These are phyloP conservation scores for Crotophaga sulcirostris DNA, from an alignment of 2,113 vertebrate species.

Conservation along the genomic window DNA sequence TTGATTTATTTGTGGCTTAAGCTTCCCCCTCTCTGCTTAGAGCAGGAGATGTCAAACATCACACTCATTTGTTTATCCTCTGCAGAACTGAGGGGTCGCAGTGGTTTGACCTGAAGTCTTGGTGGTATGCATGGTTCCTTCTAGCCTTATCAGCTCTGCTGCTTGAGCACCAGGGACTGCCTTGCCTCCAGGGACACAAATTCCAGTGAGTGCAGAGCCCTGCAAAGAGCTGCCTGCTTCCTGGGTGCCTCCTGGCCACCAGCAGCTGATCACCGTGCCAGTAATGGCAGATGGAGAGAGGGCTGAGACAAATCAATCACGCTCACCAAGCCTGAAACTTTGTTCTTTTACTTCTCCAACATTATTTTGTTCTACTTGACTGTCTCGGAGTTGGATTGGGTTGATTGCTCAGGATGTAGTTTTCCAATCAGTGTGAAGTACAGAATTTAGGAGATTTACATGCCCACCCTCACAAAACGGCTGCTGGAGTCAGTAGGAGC, in stretches of 20 bases:
- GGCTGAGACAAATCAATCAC: neutral
- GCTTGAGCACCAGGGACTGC: neutral
- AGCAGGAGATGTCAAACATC: neutral
- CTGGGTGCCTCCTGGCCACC: neutral
- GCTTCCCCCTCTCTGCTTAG: neutral
- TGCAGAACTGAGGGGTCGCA: rapidly evolving
- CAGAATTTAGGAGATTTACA: neutral
- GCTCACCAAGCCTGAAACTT: rapidly evolving
- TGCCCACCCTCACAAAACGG: neutral
- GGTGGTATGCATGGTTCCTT: neutral
- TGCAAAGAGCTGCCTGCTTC: neutral
- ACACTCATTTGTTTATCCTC: neutral
- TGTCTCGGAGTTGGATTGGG: neutral
- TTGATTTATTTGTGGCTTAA: neutral
- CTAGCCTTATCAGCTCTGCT: neutral
- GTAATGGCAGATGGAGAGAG: neutral
- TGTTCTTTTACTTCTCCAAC: neutral
- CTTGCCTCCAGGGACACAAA: neutral
- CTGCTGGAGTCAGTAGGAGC: neutral
- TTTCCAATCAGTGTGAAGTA: neutral
- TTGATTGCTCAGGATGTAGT: neutral
- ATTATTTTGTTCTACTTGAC: neutral
- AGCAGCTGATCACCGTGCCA: neutral
- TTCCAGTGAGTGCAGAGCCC: too few species aligned
- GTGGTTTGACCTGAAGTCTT: neutral